Evolutionary conservation across 2,888 invertebrate genomes (phyloP).

Genomic region (Cerceris rybyensis): DNA sequence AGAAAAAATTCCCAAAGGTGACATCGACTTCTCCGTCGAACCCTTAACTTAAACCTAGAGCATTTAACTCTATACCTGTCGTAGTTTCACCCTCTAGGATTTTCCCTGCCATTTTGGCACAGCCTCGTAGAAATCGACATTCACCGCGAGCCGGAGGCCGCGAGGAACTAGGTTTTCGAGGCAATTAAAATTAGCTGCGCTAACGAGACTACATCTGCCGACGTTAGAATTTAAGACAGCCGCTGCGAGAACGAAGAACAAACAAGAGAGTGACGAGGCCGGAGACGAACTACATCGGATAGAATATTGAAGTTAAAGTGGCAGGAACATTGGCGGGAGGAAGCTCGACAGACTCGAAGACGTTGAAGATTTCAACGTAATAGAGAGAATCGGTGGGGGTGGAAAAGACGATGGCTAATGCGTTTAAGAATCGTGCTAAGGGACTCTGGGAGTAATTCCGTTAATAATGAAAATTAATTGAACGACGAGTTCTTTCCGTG

Average conservation of each 20-base stretch:
- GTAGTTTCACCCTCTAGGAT: no score
- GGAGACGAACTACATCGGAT: background rate
- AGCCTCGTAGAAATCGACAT: slow-evolving; percentile 2
- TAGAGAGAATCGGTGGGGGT: slow-evolving; percentile 12
- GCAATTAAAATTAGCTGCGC: slow-evolving; percentile 49
- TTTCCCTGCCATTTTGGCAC: background rate
- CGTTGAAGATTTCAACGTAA: slow-evolving; percentile 13
- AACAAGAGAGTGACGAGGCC: background rate
- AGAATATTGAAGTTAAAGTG: slow-evolving; percentile 3
- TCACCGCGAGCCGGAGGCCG: slow-evolving; percentile 5
- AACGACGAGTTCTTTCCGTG: slow-evolving; percentile 44
- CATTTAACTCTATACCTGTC: no score
- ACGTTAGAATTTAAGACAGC: slow-evolving; percentile 19
- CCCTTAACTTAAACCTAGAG: no score
- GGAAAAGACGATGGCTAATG: slow-evolving; percentile 33
- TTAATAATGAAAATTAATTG: slow-evolving; percentile 67
- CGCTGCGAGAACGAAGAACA: background rate
- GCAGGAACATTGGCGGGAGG: background rate
- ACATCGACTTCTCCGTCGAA: no score
- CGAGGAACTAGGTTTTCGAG: slow-evolving; percentile 29
- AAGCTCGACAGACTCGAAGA: background rate
- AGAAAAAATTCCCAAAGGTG: no score
- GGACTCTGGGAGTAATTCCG: slow-evolving; percentile 52
- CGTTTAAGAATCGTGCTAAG: slow-evolving; percentile 43
- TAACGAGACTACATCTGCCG: slow-evolving; percentile 42